Base-by-base conservation (phyloP, 1,140 invertebrate genomes). In the Heterodera carotae region DNA sequence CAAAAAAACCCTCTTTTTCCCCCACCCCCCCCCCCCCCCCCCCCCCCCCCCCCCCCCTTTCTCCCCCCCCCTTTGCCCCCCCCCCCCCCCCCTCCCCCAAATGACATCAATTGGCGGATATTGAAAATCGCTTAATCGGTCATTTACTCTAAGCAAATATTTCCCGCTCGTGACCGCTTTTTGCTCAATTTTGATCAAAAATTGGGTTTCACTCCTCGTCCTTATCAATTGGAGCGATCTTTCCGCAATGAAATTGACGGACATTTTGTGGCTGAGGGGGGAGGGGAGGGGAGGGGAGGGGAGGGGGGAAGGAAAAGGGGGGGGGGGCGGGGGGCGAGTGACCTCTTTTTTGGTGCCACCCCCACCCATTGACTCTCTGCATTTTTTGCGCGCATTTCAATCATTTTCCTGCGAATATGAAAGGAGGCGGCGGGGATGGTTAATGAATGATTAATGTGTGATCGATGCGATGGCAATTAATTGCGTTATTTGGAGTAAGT, bases 161-260 rank as follows among this genome's bases (percentile, higher is more conserved):
- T 56, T 56, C 48, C 39, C 39, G 39, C 39, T 12, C 48, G 48
- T 18, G 62, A 66, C 62, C 62, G 62, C 62, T 66, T 66, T 66
- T 66, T 66, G 62, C 62, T 25, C 62, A 34, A 66, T n/a, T 66
- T 34, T 34, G 62, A n/a, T 34, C 48, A 56, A 56, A 34, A 31
- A 15, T 31, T 12, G n/a, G n/a, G 62, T 12, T 34, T 66, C 29
- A 29, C 29, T 29, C 62, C 12, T 12, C 25, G 3, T 22, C 48
- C 62, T 66, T 66, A 66, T 66, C 62, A 66, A 34, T 18, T 66
- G 62, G 25, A 29, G 25, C 62, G 62, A 66, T 66, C 62, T 66
- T 56, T 56, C 48, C 48, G 48, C 48, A 56, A 56, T 56, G 48
- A 56, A n/a, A 43, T 43, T 6, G 39, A 43, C 39, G 39, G 39